Evolutionary conservation across 2,888 invertebrate genomes (phyloP).

Genomic region (Plagodis dolabraria): DNA sequence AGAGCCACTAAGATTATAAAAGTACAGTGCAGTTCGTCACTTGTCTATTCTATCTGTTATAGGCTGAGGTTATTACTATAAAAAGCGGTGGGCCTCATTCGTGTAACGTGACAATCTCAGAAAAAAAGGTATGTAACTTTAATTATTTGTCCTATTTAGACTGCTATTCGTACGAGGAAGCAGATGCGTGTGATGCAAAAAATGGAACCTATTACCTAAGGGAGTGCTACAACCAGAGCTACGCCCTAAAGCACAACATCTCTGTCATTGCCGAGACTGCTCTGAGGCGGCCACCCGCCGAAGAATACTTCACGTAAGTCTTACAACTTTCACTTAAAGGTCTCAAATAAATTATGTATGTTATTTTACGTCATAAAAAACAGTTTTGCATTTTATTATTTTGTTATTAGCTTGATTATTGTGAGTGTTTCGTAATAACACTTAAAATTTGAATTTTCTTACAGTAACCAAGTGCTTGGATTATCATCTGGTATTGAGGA

Average conservation of each 20-base stretch:
- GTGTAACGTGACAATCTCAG: too few relatives aligned
- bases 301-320: conserved; percentile 89
- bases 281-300: conserved; percentile 87
- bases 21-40: too few relatives aligned
- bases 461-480: conserved; percentile 86
- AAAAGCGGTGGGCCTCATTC: too few relatives aligned
- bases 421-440: conserved; percentile 5
- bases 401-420: conserved; percentile 9
- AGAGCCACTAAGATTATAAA: too few relatives aligned
- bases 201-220: conserved; percentile 88
- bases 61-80: too few relatives aligned
- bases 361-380: conserved; percentile 5
- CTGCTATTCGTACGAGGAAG: conserved; percentile 88
- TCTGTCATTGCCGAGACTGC: conserved; percentile 82
- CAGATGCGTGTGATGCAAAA: conserved; percentile 83
- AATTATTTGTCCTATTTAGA: conserved; percentile 67
- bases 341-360: conserved; percentile 10
- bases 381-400: conserved; percentile 14
- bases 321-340: conserved; percentile 19
- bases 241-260: conserved; percentile 82
- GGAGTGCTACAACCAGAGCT: conserved; percentile 85
- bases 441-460: conserved; percentile 39
- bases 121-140: neutral
- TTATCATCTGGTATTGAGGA: conserved; percentile 90
- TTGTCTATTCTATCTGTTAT: too few relatives aligned